These are phyloP conservation scores for Timandra comae DNA, from an alignment of 2,888 invertebrate genomes.

Conservation along the genomic window DNA sequence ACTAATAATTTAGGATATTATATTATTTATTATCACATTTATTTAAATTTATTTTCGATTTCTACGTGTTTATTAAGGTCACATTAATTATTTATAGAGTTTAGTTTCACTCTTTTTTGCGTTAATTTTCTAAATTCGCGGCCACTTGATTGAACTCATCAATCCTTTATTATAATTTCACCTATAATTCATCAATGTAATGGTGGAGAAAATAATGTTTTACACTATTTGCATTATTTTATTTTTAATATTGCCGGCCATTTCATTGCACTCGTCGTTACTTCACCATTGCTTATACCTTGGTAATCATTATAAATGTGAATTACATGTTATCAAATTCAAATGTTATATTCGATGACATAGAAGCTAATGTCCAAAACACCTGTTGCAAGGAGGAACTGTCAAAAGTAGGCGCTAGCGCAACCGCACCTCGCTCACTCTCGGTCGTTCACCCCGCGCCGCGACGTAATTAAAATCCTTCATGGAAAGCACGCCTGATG, in stretches of 20 bases:
- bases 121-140: no score
- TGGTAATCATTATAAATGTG: no score
- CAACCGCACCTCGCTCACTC: constrained; percentile 35
- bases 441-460: constrained; percentile 56
- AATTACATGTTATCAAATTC: no score
- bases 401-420: constrained; percentile 48
- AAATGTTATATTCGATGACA: no score
- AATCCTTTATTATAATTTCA: no score
- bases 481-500: constrained; percentile 71
- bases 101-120: neutral
- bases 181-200: no score
- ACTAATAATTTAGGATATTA: constrained; percentile 7
- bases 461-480: constrained; percentile 74
- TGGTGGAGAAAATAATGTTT: no score
- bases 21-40: constrained; percentile 4
- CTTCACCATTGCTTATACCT: no score
- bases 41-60: neutral
- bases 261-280: no score
- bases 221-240: no score
- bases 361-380: constrained; percentile 31
- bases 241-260: no score
- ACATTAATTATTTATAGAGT: neutral
- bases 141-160: no score
- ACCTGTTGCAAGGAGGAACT: constrained; percentile 44
- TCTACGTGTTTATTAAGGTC: neutral